Conservation (phyloP, 2,113 vertebrate species). For the Trichechus manatus region DNA sequence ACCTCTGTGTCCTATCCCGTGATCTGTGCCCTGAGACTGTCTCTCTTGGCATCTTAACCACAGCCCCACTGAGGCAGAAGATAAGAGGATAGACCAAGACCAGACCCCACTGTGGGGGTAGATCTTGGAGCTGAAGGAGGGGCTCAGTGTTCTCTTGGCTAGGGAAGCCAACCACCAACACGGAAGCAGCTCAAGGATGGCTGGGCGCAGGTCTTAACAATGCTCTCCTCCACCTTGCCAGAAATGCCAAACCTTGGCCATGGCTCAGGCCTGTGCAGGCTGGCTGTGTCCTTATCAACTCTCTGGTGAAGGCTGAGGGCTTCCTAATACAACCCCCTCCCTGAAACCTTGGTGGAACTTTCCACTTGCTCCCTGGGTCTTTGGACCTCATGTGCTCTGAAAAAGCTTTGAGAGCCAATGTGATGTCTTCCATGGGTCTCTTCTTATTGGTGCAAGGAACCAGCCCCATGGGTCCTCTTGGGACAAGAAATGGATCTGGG, state of each 20-base stretch:
- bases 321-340: not conserved
- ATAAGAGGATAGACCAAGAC: constrained; percentile 22
- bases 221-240: not conserved
- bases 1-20: not conserved
- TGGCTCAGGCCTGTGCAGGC: not conserved
- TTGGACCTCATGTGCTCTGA: constrained; percentile 43
- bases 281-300: constrained; percentile 16
- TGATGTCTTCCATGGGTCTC: constrained; percentile 59
- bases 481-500: constrained; percentile 50
- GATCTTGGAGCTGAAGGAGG: not conserved
- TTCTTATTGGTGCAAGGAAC: constrained; percentile 57
- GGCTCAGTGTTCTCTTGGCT: constrained; percentile 4
- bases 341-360: not conserved
- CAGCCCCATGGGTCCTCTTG: constrained; percentile 26
- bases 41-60: not conserved
- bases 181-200: not conserved
- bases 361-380: not conserved
- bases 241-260: not conserved
- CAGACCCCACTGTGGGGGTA: not conserved
- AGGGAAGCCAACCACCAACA: constrained; percentile 2
- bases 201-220: not conserved
- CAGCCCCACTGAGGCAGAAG: constrained; percentile 48
- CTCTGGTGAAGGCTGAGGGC: not conserved
- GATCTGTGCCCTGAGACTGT: not conserved
- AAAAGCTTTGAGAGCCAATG: constrained; percentile 39